Evolutionary conservation across 2,888 invertebrate species (phyloP), one percentile per base, ranked within the genome.

Genomic region (Drosophila fulvimacula): DNA sequence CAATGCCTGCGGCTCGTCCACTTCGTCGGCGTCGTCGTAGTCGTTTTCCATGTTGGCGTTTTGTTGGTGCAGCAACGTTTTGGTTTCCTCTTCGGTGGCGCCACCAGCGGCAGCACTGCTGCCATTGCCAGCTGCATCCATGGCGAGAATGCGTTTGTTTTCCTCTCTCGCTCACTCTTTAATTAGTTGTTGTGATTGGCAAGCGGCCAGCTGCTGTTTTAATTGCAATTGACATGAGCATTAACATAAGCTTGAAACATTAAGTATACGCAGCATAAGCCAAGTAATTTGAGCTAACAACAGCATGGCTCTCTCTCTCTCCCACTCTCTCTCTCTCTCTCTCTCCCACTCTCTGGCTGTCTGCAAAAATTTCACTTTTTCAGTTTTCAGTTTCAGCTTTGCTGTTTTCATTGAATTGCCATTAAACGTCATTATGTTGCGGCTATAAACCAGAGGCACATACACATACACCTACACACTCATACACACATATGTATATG

Each of bases 361-460:
- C 32, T 44, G 58, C 46, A 53, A 71, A 52, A 76, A 76, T 75
- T 71, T 74, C 75, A 79, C 73, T 79, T 75, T 46, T 51, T 15
- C 21, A 39, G 44, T 57, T 60, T 76, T 69, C 74, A 67, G 51
- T 65, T 78, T 78, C 68, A 74, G 56, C n/a, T n/a, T 66, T 66
- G 62, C 58, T 38, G 48, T 69, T 75, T 79, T 69, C 78, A 78
- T 79, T 78, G 72, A 79, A 75, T 69, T 75, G 72, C 72, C 49
- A 73, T 68, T 74, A 68, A 62, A n/a, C 60, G 42, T 76, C 41
- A 76, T 76, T 76, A 76, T 68, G 67, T 55, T 71, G 76, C 62
- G 60, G 59, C 69, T 32, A 32, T 21, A 17, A 17, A 13, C 15
- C 51, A 51, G 68, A 13, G 55, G 53, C 71, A 27, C 13, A 62